Evolutionary conservation across 2,797 vertebrate genomes (phyloP), one percentile per base, ranked within the genome.

Genomic region (Dermochelys coriacea): DNA sequence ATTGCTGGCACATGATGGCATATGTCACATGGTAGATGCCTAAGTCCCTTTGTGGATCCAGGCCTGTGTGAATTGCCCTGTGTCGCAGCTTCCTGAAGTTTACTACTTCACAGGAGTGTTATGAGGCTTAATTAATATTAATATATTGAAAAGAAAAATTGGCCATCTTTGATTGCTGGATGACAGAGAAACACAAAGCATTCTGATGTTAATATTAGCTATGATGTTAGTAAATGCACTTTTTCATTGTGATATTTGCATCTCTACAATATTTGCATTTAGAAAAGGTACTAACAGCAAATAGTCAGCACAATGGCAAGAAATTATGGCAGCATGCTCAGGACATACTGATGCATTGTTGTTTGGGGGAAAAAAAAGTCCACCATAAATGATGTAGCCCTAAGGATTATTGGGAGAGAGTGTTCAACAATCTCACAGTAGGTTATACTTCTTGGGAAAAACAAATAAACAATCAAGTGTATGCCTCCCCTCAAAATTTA

Each of bases 31-130:
- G n/a, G n/a, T n/a, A 57, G 57, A 21, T 16, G 34, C 61, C 34
- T n/a, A n/a, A 64, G 34, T 34, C 34, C 61, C 16, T 64, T n/a
- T 64, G 61, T 18, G 15, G 34, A 64, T n/a, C 15, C 61, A n/a
- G 16, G 34, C 59, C 31, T 51, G 82, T 71, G 57, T 78, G 64
- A 0, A 0, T 88, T 87, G 85, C 71, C 41, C 80, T 78, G 45
- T 77, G 84, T 91, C 87, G 93, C 92, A 89, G 79, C 61, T 96
- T 77, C 85, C 88, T 85, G 57, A n/a, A 64, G 19, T n/a, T 18
- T 64, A 64, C 34, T 34, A 19, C 41, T 25, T 45, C 25, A 45
- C 2, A 27, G 23, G 23, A 14, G 41, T 25, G 6, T 74, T 45
- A 25, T 25, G 25, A 74, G 12, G 25, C 71, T 74, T 74, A 45